A percentile compares a stretch with the other conserved stretches of the same genome.
Evolutionary conservation across 2,113 vertebrate species (phyloP).

Genomic region (Thamnaconus septentrionalis): DNA sequence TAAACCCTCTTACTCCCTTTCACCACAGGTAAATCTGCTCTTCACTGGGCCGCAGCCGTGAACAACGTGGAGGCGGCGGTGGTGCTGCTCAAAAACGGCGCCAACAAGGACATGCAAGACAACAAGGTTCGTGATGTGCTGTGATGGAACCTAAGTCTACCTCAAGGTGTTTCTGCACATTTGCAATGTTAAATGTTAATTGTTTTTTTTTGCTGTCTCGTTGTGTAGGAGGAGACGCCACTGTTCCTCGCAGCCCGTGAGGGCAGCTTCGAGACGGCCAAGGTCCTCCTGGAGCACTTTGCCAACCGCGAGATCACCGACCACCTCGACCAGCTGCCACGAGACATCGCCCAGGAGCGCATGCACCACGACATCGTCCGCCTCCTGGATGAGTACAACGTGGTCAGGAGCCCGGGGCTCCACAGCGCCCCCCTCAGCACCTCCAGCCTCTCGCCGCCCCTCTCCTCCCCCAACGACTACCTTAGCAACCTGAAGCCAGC

Average conservation of each 20-base stretch:
- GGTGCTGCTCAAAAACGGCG: constrained; percentile 92
- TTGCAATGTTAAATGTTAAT: not conserved
- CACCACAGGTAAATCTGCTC: constrained; percentile 89
- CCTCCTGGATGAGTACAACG: constrained; percentile 93
- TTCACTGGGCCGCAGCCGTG: constrained; percentile 97
- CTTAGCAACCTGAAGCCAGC: constrained; percentile 85
- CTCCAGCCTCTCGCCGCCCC: constrained; percentile 84
- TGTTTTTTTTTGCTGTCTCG: not conserved
- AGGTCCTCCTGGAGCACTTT: constrained; percentile 93
- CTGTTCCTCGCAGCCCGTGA: constrained; percentile 94
- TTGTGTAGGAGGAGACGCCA: constrained; percentile 89
- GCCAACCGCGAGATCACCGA: constrained; percentile 97
- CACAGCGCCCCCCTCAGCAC: constrained; percentile 77
- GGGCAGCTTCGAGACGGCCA: constrained; percentile 95
- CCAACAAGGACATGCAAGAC: constrained; percentile 99
- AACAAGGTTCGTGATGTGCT: constrained; percentile 84
- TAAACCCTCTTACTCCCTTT: not conserved
- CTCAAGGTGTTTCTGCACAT: not conserved
- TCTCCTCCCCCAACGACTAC: constrained; percentile 92
- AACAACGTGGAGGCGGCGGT: constrained; percentile 93
- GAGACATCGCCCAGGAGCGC: constrained; percentile 95
- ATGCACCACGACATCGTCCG: constrained; percentile 97
- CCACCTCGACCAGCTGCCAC: constrained; percentile 94
- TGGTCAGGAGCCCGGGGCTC: constrained; percentile 89
- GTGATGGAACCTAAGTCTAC: not conserved